These are phyloP conservation scores for Hemiscyllium ocellatum DNA, from an alignment of 2,113 vertebrate species.

Conservation along the genomic window DNA sequence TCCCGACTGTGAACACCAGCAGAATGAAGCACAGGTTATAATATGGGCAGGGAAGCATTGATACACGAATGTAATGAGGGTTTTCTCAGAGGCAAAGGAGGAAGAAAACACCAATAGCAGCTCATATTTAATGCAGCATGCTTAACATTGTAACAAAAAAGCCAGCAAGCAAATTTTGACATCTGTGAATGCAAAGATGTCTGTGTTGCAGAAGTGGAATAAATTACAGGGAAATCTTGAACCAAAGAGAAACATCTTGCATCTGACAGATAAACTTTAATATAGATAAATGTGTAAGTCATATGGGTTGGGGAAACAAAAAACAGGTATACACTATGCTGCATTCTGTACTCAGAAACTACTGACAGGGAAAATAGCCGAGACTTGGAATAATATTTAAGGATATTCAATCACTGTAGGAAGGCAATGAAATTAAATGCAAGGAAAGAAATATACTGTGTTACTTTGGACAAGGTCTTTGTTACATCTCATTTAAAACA, in stretches of 20 bases:
- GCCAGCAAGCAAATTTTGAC: neutral
- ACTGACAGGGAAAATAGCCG: neutral
- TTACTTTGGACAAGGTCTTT: neutral
- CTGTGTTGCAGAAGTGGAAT: neutral
- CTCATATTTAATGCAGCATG: neutral
- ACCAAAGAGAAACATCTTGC: neutral
- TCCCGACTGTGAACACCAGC: neutral
- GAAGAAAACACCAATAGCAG: neutral
- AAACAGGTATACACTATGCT: neutral
- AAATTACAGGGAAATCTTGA: neutral
- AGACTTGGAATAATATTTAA: neutral
- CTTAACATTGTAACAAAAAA: neutral
- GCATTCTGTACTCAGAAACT: neutral
- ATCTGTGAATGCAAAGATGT: neutral
- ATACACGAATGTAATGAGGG: neutral
- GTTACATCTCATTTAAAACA: neutral
- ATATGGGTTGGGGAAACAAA: neutral
- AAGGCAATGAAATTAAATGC: neutral
- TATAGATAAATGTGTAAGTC: neutral
- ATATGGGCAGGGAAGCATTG: neutral
- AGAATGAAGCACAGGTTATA: neutral
- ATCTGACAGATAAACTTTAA: neutral
- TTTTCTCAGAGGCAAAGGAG: neutral
- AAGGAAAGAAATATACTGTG: neutral
- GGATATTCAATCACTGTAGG: neutral